Percentiles rank a stretch among this genome's conserved stretches.
phyloP scores from a whole-genome alignment of 2,113 vertebrate genomes.

The Cairina moschata region DNA sequence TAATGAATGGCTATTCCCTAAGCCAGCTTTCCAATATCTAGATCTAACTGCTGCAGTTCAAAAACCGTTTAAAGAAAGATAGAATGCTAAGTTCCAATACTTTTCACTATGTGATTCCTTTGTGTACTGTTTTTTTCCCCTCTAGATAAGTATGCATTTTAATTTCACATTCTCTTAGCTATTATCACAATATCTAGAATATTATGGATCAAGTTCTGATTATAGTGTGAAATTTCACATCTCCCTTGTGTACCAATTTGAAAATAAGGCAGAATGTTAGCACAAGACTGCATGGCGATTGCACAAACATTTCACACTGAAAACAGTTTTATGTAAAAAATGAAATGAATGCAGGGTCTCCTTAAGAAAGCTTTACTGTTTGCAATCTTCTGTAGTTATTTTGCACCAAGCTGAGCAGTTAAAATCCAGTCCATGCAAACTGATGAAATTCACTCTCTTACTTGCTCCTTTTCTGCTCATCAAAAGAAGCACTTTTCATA shows the following conservation, averaged over 20 bases:
- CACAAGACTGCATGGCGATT: not conserved
- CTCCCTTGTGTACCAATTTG: not conserved
- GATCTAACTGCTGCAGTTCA: not conserved
- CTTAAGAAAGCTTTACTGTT: not conserved
- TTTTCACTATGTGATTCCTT: not conserved
- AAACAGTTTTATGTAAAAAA: not conserved
- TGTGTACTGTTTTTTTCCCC: not conserved
- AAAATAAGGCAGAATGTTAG: not conserved
- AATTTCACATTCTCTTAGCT: not conserved
- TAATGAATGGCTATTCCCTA: not conserved
- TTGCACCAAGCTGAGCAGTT: not conserved
- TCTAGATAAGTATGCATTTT: not conserved
- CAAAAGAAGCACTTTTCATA: not conserved
- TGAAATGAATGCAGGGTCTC: fast-evolving
- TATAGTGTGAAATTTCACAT: not conserved
- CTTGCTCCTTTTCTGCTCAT: not conserved
- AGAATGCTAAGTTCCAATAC: not conserved
- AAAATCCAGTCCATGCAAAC: not conserved
- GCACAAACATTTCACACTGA: not conserved
- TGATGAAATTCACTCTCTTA: not conserved
- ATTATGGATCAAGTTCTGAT: not conserved
- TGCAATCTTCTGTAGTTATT: not conserved
- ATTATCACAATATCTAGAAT: not conserved
- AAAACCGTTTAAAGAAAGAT: not conserved
- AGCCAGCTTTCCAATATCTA: not conserved